Percentiles rank a stretch among this genome's conserved stretches.
Evolutionary conservation across 2,113 vertebrate species (phyloP).

Genomic region (Candoia aspera): DNA sequence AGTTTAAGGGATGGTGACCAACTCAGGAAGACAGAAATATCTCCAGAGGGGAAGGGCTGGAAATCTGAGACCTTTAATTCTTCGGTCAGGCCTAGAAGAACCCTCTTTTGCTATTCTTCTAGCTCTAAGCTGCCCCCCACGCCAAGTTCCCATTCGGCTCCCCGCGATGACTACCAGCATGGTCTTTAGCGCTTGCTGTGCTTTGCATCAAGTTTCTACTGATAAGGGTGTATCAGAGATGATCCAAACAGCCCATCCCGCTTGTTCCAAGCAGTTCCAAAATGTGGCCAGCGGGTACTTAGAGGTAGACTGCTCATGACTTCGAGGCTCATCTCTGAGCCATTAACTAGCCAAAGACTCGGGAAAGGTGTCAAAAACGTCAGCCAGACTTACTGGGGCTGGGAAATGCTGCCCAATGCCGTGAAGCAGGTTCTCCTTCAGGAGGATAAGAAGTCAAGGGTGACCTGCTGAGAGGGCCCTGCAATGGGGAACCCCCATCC

Average conservation of each 20-base stretch:
- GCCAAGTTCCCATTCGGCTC: too few species aligned
- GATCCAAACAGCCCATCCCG: neutral
- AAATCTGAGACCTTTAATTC: neutral
- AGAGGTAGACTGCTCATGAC: neutral
- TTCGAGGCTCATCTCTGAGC: neutral
- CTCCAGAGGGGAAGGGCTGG: neutral
- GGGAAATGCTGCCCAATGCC: too few species aligned
- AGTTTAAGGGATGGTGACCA: neutral
- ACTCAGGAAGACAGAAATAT: neutral
- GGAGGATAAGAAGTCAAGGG: too few species aligned
- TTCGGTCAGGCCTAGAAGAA: neutral
- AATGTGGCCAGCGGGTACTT: neutral
- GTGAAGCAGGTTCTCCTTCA: too few species aligned
- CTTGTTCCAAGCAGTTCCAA: neutral
- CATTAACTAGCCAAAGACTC: too few species aligned
- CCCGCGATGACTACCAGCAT: neutral
- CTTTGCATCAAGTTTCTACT: neutral
- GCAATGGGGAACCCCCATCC: too few species aligned
- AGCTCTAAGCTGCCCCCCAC: neutral
- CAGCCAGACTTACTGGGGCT: too few species aligned
- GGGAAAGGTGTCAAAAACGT: too few species aligned
- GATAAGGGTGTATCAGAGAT: rapidly evolving
- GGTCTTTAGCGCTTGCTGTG: neutral
- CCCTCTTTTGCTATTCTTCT: neutral
- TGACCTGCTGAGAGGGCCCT: too few species aligned